phyloP scores from a whole-genome alignment of 2,797 vertebrate genomes.

The Ibycter americanus region DNA sequence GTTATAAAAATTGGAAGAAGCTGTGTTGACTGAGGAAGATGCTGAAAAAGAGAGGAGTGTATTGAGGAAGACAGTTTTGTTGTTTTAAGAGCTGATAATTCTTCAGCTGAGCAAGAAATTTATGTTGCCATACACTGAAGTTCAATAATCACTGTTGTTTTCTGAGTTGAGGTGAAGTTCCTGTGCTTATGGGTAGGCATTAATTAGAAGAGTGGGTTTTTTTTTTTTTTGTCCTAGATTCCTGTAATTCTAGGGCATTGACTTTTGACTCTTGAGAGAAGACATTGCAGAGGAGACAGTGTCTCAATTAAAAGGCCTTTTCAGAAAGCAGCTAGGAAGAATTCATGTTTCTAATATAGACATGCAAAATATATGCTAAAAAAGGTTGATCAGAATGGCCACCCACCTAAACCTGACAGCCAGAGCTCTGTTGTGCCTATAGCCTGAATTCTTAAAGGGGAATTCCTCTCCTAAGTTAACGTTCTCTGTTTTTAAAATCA shows the following conservation, averaged over 20 bases:
- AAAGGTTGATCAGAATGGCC: conserved; percentile 21
- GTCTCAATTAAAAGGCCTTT: neutral
- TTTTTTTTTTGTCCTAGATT: conserved; percentile 12
- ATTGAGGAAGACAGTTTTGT: neutral
- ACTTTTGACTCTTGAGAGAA: neutral
- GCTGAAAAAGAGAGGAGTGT: conserved; percentile 8
- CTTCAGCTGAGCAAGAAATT: neutral
- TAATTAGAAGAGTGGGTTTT: neutral
- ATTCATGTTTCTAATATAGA: neutral
- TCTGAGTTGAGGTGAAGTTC: neutral
- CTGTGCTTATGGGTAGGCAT: neutral
- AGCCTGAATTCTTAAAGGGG: neutral
- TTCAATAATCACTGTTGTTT: neutral
- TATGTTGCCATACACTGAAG: neutral
- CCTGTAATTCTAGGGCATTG: neutral
- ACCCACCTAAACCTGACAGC: neutral
- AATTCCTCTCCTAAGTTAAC: neutral
- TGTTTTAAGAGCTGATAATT: neutral
- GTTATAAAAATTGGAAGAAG: conserved; percentile 7
- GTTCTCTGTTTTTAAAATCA: neutral
- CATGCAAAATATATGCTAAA: conserved; percentile 5
- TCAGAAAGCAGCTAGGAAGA: neutral
- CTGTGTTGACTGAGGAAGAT: conserved; percentile 1
- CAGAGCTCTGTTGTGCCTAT: neutral
- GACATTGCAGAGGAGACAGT: neutral